Conservation (phyloP, 2,797 vertebrate genomes). For the Gastrophryne carolinensis region DNA sequence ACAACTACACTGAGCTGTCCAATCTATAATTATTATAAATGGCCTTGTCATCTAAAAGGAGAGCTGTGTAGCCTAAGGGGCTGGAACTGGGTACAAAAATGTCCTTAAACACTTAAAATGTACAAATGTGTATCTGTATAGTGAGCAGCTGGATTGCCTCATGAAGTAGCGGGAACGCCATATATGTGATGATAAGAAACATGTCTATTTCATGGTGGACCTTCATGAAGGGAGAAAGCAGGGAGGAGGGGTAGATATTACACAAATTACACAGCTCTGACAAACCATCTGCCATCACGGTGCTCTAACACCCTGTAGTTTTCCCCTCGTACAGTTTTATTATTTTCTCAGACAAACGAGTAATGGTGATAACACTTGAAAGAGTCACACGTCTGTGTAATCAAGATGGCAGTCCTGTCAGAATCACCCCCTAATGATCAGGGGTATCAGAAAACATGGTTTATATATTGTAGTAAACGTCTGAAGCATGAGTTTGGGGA, state of each 20-base stretch:
- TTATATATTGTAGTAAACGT: slow-evolving; percentile 6
- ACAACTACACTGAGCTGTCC: too few species aligned
- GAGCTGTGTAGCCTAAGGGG: too few species aligned
- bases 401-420: slow-evolving; percentile 1
- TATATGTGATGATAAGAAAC: too few species aligned
- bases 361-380: background rate
- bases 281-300: background rate
- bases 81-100: too few species aligned
- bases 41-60: too few species aligned
- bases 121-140: too few species aligned
- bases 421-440: background rate
- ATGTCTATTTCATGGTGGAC: too few species aligned
- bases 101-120: too few species aligned
- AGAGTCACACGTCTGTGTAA: slow-evolving; percentile 1
- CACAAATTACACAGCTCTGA: background rate
- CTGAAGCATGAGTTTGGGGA: slow-evolving; percentile 10
- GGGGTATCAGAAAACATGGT: background rate
- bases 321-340: background rate
- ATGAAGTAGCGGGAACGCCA: too few species aligned
- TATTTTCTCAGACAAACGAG: background rate
- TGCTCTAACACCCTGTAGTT: background rate
- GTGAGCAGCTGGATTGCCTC: too few species aligned
- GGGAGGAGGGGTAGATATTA: background rate
- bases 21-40: too few species aligned
- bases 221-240: background rate